Base-by-base conservation (phyloP, 2,797 vertebrate species). In the Spea hammondii region DNA sequence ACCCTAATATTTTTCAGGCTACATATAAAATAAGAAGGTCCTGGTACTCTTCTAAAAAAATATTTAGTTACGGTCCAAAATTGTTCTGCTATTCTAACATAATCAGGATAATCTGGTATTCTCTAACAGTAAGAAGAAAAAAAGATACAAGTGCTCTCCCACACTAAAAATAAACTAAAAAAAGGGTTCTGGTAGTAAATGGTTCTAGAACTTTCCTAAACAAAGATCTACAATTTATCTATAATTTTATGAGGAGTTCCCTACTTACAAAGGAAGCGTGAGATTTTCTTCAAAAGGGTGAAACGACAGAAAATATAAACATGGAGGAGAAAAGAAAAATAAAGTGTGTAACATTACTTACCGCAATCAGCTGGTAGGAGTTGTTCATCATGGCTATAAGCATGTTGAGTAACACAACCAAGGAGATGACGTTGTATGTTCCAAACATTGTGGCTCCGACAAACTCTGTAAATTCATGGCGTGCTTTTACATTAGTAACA, bases 321-420 rank as follows among this genome's bases (percentile, higher is more conserved):
- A 32, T 32, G 32, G 32, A 32, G 32, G 32, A 54, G 11, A 54
- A 12, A 10, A 64, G 60, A 64, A 17, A 32, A 64, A 4, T 11
- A 13, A 5, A 7, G 32, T 32, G 32, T 32, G 32, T 32, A 32
- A 5, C 32, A 17, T 0, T 76, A 93, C 97, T 97, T 87, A 98
- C 96, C 0, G 97, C 97, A 70, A 98, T 98, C 80, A 98, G 95
- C 84, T 99, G 97, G 88, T 98, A 99, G 73, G 97, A 99, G 90
- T 99, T 99, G 94, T 99, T 99, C 97, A 99, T 99, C 97, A 98
- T 99, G 87, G 97, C 97, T 55, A 98, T 98, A 73, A 99, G 94
- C 97, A 99, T 98, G 91, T 98, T 98, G 84, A 98, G 94, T 82
- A 96, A 91, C 68, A 95, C 96, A 68, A 98, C 96, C 76, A 98